Conservation (phyloP, 2,797 vertebrate species). For the Holocentrus rufus region DNA sequence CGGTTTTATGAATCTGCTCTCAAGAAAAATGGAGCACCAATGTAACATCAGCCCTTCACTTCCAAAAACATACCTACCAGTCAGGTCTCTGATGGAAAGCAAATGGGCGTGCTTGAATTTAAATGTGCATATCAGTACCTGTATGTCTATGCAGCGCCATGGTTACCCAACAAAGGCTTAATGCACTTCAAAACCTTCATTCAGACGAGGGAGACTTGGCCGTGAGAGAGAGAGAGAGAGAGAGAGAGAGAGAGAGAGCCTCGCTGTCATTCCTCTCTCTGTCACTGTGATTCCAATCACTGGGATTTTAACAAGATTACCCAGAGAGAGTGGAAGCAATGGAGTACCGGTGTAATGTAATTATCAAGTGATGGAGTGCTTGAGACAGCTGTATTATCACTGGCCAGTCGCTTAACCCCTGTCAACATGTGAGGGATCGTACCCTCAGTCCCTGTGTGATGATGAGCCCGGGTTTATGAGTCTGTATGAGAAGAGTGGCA, state of each 20-base stretch:
- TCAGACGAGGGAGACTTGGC: conserved; percentile 40
- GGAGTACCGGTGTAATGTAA: conserved; percentile 77
- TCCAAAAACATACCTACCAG: conserved; percentile 8
- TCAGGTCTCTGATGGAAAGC: conserved; percentile 8
- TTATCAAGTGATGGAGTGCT: conserved; percentile 81
- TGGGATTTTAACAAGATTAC: conserved; percentile 79
- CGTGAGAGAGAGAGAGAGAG: neutral
- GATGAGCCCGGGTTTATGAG: conserved; percentile 35
- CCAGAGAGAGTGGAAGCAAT: conserved; percentile 75
- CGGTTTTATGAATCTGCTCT: conserved; percentile 23
- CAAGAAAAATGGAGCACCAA: neutral
- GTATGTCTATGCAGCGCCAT: conserved; percentile 53
- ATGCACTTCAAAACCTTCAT: conserved; percentile 57
- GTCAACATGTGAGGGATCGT: conserved; percentile 75
- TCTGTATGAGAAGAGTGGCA: neutral
- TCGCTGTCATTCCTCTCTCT: conserved; percentile 67
- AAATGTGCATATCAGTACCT: conserved; percentile 34
- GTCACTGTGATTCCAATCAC: conserved; percentile 76
- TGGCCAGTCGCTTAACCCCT: conserved; percentile 78
- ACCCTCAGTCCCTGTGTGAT: conserved; percentile 33
- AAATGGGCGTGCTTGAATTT: conserved; percentile 18
- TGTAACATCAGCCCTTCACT: neutral
- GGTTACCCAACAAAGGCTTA: conserved; percentile 65
- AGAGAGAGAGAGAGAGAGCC: conserved; percentile 3
- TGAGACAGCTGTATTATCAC: conserved; percentile 78